Conservation (phyloP, 2,797 vertebrate genomes). For the Dryobates pubescens region DNA sequence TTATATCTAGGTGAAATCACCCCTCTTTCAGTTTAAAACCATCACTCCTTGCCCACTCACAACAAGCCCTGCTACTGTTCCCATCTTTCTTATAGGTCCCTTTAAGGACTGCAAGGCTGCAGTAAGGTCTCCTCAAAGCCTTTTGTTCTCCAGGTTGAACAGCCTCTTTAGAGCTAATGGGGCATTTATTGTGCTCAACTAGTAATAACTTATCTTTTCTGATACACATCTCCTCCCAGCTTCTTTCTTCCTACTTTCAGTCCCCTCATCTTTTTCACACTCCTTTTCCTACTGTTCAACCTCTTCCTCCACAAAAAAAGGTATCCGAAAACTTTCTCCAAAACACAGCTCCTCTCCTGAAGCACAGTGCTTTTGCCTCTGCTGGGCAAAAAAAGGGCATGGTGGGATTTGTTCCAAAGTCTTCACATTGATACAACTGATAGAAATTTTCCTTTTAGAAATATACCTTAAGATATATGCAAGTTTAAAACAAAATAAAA, state of each 20-base stretch:
- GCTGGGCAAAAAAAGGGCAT: neutral
- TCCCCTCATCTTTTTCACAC: neutral
- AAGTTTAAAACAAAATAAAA: neutral
- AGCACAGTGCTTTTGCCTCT: neutral
- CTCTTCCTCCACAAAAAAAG: neutral
- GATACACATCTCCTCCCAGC: neutral
- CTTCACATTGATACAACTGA: neutral
- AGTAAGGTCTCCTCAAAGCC: no score
- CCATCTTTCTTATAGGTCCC: no score
- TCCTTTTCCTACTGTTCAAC: neutral
- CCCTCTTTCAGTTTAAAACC: no score
- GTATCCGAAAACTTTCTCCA: neutral
- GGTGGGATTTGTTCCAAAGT: neutral
- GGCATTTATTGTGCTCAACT: neutral
- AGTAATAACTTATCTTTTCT: neutral
- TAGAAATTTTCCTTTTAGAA: neutral
- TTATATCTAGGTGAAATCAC: no score
- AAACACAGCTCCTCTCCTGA: neutral
- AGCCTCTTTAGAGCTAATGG: neutral
- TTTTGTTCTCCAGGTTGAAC: no score
- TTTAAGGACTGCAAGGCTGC: no score
- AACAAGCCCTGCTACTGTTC: no score
- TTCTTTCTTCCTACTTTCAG: neutral
- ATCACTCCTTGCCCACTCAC: no score
- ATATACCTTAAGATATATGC: fast-evolving